phyloP scores from a whole-genome alignment of 2,797 vertebrate genomes.

The Erithacus rubecula region DNA sequence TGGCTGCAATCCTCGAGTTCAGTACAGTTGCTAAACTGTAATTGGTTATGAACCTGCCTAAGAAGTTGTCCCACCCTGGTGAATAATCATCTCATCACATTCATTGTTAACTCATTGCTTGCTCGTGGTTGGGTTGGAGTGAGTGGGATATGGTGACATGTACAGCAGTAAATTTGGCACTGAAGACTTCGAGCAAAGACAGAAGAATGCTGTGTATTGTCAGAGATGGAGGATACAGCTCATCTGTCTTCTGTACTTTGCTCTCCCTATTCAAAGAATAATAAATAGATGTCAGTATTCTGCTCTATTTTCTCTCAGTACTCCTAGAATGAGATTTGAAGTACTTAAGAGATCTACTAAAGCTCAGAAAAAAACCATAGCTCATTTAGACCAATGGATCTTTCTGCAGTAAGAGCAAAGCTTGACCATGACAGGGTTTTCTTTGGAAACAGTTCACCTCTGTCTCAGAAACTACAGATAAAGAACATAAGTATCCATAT shows the following conservation, averaged over 20 bases:
- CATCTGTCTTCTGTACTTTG: neutral
- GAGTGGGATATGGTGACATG: accelerated
- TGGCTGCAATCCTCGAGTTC: neutral
- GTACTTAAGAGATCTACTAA: neutral
- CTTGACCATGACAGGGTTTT: neutral
- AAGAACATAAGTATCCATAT: neutral
- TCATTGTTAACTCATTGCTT: neutral
- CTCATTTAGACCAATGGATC: neutral
- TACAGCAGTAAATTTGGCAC: neutral
- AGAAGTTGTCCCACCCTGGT: neutral
- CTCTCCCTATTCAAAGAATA: neutral
- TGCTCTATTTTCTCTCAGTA: neutral
- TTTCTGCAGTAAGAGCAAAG: neutral
- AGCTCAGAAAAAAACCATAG: neutral
- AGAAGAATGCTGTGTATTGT: neutral
- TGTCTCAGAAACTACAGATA: neutral
- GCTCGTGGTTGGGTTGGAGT: neutral
- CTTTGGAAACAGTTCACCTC: neutral
- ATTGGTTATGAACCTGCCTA: neutral
- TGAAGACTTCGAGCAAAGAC: neutral
- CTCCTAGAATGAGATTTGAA: neutral
- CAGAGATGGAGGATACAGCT: neutral
- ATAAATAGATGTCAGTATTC: neutral
- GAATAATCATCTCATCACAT: neutral
- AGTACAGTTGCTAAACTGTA: neutral